Percentiles rank a stretch among this genome's conserved stretches.
phyloP scores from a whole-genome alignment of 2,888 invertebrate species.

The Apodemia hepburni region DNA sequence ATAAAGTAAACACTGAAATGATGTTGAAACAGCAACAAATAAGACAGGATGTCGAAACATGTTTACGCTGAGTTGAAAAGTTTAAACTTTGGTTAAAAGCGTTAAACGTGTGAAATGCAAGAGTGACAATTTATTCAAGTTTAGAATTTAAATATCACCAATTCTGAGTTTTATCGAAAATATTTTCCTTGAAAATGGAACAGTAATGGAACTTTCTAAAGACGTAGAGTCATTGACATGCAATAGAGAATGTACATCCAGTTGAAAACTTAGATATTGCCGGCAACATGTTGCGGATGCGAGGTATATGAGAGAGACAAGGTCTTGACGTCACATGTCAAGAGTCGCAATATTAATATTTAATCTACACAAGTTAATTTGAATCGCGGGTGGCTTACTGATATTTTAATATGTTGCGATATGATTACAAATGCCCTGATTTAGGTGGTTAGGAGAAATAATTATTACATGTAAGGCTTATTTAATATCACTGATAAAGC shows the following conservation, averaged over 20 bases:
- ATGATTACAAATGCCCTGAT: slow-evolving; percentile 30
- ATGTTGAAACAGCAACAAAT: slow-evolving; percentile 39
- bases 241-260: slow-evolving; percentile 26
- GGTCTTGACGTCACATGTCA: slow-evolving; percentile 32
- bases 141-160: slow-evolving; percentile 11
- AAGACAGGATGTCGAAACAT: slow-evolving; percentile 42
- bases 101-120: slow-evolving; percentile 34
- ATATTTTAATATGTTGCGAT: slow-evolving; percentile 35
- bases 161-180: slow-evolving; percentile 27
- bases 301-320: slow-evolving; percentile 30
- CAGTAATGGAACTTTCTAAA: slow-evolving; percentile 16
- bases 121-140: slow-evolving; percentile 24
- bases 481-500: slow-evolving; percentile 20
- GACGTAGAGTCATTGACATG: slow-evolving; percentile 19
- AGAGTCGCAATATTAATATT: slow-evolving; percentile 36
- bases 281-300: slow-evolving; percentile 32
- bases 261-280: slow-evolving; percentile 35
- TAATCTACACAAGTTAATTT: slow-evolving; percentile 39
- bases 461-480: slow-evolving; percentile 26
- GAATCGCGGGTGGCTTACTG: slow-evolving; percentile 33
- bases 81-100: slow-evolving; percentile 39
- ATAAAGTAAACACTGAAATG: slow-evolving; percentile 36
- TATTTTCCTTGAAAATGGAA: slow-evolving; percentile 28
- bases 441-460: slow-evolving; percentile 25
- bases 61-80: slow-evolving; percentile 42